Evolutionary conservation across 37 sponge, comb jelly and placozoan genomes (phyloP).

Genomic region (Cliona cf. orientalis): DNA sequence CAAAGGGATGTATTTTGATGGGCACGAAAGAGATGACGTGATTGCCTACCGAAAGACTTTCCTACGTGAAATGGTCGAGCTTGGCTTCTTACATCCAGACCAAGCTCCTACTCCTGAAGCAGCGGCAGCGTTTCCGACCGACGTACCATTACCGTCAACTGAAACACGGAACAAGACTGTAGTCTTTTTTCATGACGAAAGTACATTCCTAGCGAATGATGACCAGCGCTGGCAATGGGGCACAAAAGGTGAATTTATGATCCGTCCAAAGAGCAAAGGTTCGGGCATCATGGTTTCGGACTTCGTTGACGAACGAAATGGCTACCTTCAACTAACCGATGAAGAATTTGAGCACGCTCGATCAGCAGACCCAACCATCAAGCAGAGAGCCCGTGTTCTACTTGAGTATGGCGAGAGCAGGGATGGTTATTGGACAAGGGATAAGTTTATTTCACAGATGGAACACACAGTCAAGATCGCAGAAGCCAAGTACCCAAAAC

Average conservation of each 20-base stretch:
- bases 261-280: slow-evolving; percentile 8
- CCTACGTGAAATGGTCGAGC: slow-evolving; percentile 3
- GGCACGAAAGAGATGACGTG: slow-evolving; percentile 45
- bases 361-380: background rate
- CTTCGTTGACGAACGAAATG: slow-evolving; percentile 9
- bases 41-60: slow-evolving; percentile 13
- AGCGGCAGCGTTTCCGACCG: slow-evolving; percentile 5
- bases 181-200: slow-evolving; percentile 29
- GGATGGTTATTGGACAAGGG: slow-evolving; percentile 45
- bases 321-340: slow-evolving; percentile 2
- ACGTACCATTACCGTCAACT: background rate
- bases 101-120: slow-evolving; percentile 5
- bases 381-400: background rate
- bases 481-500: slow-evolving; percentile 29
- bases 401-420: slow-evolving; percentile 26
- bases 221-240: background rate
- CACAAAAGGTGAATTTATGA: background rate
- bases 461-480: slow-evolving; percentile 25
- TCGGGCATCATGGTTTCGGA: slow-evolving; percentile 36
- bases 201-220: slow-evolving; percentile 19
- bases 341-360: background rate
- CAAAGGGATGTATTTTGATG: slow-evolving; percentile 23
- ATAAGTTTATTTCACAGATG: slow-evolving; percentile 42
- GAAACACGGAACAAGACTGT: slow-evolving; percentile 19
- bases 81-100: slow-evolving; percentile 18